phyloP scores from a whole-genome alignment of 2,797 vertebrate species.

The Neosilurus hyrtlii region DNA sequence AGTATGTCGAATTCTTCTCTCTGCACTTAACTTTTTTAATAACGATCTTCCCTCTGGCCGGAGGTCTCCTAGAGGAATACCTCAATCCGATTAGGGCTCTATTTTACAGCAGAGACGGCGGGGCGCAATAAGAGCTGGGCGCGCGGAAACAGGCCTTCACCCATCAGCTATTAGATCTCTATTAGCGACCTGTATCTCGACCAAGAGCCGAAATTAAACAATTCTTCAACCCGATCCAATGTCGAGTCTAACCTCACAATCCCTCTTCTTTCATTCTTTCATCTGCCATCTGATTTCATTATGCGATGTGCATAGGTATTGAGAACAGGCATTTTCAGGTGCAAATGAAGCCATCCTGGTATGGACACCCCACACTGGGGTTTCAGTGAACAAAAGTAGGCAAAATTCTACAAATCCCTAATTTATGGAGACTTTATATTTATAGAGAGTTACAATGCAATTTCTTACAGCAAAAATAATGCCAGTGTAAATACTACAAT shows the following conservation, averaged over 20 bases:
- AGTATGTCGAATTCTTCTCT: constrained; percentile 78
- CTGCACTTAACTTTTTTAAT: constrained; percentile 97
- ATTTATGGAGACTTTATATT: not conserved
- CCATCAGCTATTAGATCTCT: constrained; percentile 98
- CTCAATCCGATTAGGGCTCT: constrained; percentile 97
- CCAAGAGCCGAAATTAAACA: constrained; percentile 82
- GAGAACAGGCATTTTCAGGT: constrained; percentile 10
- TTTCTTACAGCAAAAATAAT: not conserved
- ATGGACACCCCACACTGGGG: not conserved
- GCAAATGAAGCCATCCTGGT: constrained; percentile 15
- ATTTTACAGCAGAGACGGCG: constrained; percentile 98
- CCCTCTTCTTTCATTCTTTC: constrained; percentile 51
- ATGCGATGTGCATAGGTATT: constrained; percentile 6
- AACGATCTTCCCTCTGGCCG: constrained; percentile 87
- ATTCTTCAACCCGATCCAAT: constrained; percentile 83
- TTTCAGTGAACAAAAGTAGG: not conserved
- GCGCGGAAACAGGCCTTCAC: constrained; percentile 95
- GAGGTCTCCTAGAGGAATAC: constrained; percentile 97
- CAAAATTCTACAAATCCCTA: not conserved
- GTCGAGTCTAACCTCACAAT: constrained; percentile 71
- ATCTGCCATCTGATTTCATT: constrained; percentile 32
- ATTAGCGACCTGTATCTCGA: constrained; percentile 90
- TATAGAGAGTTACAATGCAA: not conserved
- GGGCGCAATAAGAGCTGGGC: constrained; percentile 98
- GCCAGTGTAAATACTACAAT: too few relatives aligned